phyloP scores from a whole-genome alignment of 2,797 vertebrate genomes.

The Knipowitschia caucasica region DNA sequence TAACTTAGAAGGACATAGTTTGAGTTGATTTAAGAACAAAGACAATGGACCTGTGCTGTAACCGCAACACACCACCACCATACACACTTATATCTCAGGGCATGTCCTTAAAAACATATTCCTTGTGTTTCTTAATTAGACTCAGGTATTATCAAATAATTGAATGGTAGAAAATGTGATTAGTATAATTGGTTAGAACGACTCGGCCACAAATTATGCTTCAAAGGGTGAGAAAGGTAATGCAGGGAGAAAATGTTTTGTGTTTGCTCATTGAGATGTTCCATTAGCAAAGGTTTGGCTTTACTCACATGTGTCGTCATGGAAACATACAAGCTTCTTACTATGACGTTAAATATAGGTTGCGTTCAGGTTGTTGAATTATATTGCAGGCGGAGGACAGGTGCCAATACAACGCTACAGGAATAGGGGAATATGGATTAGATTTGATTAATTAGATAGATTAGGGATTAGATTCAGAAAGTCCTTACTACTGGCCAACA shows the following conservation, averaged over 20 bases:
- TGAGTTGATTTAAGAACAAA: conserved; percentile 32
- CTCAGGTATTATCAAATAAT: not conserved
- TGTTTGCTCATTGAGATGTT: not conserved
- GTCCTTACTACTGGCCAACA: no score
- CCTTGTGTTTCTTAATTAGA: not conserved
- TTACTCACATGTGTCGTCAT: not conserved
- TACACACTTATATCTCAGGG: conserved; percentile 40
- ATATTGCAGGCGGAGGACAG: no score
- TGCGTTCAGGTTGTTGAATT: no score
- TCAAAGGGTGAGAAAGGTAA: no score
- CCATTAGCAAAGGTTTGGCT: not conserved
- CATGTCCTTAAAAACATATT: conserved; percentile 29
- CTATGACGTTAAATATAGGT: no score
- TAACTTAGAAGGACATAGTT: conserved; percentile 41
- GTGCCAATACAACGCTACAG: no score
- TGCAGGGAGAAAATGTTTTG: not conserved
- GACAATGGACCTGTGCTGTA: conserved; percentile 35
- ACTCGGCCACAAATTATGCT: not conserved
- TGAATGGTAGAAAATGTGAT: not conserved
- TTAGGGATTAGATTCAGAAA: no score
- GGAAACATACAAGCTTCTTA: not conserved
- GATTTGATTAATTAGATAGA: no score
- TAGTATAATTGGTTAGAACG: not conserved
- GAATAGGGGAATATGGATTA: no score
- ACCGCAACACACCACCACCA: conserved; percentile 53